A percentile compares a stretch with the other conserved stretches of the same genome.
phyloP scores from a whole-genome alignment of 2,113 vertebrate genomes.

The Oncorhynchus clarkii region DNA sequence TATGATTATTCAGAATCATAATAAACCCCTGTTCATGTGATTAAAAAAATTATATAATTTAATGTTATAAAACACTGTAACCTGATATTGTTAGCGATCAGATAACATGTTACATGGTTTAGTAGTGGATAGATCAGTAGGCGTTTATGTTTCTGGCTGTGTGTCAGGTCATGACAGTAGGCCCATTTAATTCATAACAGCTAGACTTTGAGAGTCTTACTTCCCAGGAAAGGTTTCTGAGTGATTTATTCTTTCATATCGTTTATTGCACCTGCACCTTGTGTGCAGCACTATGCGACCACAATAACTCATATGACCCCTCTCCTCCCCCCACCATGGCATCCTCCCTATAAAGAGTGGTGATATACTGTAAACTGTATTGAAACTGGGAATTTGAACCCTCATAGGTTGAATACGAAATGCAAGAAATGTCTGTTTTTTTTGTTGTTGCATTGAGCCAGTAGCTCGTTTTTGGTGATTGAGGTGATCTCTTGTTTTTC shows the following conservation, averaged over 20 bases:
- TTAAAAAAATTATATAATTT: too few species aligned
- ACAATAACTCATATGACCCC: not conserved
- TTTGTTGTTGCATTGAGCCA: too few species aligned
- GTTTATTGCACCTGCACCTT: conserved; percentile 26
- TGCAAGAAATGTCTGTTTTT: too few species aligned
- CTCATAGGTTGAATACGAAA: not conserved
- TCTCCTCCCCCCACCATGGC: not conserved
- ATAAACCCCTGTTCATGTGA: too few species aligned
- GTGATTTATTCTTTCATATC: conserved; percentile 29
- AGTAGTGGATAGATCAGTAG: not conserved
- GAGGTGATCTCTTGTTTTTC: too few species aligned
- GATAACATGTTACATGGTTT: not conserved
- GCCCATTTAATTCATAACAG: conserved; percentile 1
- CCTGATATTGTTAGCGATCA: not conserved
- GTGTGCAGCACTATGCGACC: conserved; percentile 10
- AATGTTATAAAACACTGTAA: not conserved
- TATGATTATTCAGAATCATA: too few species aligned
- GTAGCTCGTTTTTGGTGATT: too few species aligned
- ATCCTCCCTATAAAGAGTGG: not conserved
- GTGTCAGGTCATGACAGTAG: not conserved
- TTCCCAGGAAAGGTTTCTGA: not conserved
- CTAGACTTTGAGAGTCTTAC: conserved; percentile 4
- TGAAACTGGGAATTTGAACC: not conserved
- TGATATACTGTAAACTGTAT: not conserved
- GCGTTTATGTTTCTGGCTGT: conserved; percentile 1